A percentile compares a stretch with the other conserved stretches of the same genome.
Conservation (phyloP, 2,888 invertebrate species). For the Lasioglossum calceatum region DNA sequence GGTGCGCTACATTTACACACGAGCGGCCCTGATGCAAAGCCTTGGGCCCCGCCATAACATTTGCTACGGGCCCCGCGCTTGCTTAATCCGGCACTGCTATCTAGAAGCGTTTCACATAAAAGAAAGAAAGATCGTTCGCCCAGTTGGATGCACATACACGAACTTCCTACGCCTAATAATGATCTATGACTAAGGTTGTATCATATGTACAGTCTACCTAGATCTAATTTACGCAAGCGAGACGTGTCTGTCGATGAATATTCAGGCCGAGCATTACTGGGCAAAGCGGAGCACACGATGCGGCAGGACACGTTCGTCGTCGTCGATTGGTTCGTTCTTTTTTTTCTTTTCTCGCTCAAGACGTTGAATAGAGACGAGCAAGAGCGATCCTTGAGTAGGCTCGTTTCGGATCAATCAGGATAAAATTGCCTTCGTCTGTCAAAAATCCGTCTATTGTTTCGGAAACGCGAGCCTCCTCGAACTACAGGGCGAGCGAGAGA, state of each 20-base stretch:
- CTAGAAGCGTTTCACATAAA: constrained; percentile 30
- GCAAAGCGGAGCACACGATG: constrained; percentile 42
- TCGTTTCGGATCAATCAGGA: background rate
- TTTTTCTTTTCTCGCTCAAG: background rate
- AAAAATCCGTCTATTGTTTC: constrained; percentile 2
- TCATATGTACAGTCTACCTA: constrained; percentile 45
- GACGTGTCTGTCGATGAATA: constrained; percentile 55
- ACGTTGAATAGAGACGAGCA: constrained; percentile 15
- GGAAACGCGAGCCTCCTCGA: constrained; percentile 2
- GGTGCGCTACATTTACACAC: too few species aligned
- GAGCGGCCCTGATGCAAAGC: too few species aligned
- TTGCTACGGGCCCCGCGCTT: too few species aligned
- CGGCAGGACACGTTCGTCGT: constrained; percentile 45
- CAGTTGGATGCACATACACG: constrained; percentile 47
- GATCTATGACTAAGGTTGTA: constrained; percentile 37
- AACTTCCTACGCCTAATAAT: constrained; percentile 44
- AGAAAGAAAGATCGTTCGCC: constrained; percentile 13
- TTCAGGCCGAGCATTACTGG: constrained; percentile 48
- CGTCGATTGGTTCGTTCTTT: constrained; percentile 20
- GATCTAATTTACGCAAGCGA: constrained; percentile 60
- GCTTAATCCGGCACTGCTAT: background rate
- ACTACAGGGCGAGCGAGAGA: background rate
- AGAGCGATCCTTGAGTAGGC: background rate
- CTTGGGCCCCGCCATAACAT: too few species aligned
- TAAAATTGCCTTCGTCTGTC: background rate